Evolutionary conservation across 2,888 invertebrate genomes (phyloP), one percentile per base, ranked within the genome.

Genomic region (Abrostola tripartita): DNA sequence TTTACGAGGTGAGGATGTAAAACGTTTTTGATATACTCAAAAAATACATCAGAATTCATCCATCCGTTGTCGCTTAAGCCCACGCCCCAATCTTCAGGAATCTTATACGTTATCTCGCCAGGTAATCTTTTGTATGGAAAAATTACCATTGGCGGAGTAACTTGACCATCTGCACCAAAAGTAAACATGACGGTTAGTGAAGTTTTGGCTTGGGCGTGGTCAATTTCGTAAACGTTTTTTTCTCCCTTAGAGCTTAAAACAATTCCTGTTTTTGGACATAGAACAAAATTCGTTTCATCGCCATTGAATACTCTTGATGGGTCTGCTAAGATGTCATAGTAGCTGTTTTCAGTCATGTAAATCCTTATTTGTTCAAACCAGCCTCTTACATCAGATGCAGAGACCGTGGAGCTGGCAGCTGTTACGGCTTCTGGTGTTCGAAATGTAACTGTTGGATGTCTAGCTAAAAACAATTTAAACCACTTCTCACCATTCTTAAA

Each of bases 11-110:
- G 72, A 5, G 85, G 84, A 74, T 86, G 65, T 14, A 86, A 71
- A 6, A 85, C 75, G 66, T 82, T 85, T 35, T 80, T 73, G 36
- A 89, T 84, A 61, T 89, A 91, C 56, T 89, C 86, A 64, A 79
- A 82, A 70, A 91, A 91, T 9, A 87, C 37, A 47, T 88, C 87
- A 0, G 82, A 54, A 36, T 84, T 88, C 90, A 90, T 91, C 89
- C 89, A 90, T 5, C 90, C 90, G 58, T 79, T 86, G 9, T 89
- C 87, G 40, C 84, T 85, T 7, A 78, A 61, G 0, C 88, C 89
- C 12, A 89, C 76, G 5, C 88, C 86, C 89, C 88, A 90, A 37
- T 82, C 75, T 61, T n/a, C n/a, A n/a, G n/a, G n/a, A n/a, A n/a
- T n/a, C n/a, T n/a, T n/a, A n/a, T n/a, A n/a, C n/a, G n/a, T n/a